A percentile compares a stretch with the other conserved stretches of the same genome.
phyloP scores from a whole-genome alignment of 2,797 vertebrate genomes.

The Philypnodon macrostomus region DNA sequence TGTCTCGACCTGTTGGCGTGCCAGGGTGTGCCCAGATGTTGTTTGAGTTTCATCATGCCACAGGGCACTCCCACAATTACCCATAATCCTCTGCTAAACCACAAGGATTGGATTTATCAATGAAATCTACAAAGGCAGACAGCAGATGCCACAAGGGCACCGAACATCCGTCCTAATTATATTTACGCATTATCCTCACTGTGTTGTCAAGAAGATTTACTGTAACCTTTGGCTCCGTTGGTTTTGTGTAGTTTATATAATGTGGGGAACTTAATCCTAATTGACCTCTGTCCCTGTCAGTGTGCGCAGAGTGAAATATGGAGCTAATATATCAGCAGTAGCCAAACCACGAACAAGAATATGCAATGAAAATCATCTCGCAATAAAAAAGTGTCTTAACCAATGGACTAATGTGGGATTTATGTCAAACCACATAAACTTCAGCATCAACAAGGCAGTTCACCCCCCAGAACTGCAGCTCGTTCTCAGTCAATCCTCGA shows the following conservation, averaged over 20 bases:
- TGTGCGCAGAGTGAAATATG: slow-evolving; percentile 24
- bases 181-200: slow-evolving; percentile 6
- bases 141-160: slow-evolving; percentile 31
- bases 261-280: slow-evolving; percentile 32
- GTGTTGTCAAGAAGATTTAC: slow-evolving; percentile 22
- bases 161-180: slow-evolving; percentile 15
- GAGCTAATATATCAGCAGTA: slow-evolving; percentile 27
- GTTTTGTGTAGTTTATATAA: slow-evolving; percentile 15
- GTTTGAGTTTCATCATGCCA: slow-evolving; percentile 38
- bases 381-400: no score
- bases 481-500: no score
- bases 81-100: slow-evolving; percentile 28
- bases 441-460: no score
- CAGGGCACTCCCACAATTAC: slow-evolving; percentile 7
- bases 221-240: slow-evolving; percentile 22
- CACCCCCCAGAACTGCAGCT: no score
- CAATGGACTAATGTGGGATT: no score
- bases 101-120: slow-evolving; percentile 23
- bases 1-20: slow-evolving; percentile 1
- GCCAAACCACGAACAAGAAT: neutral
- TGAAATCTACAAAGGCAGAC: slow-evolving; percentile 19
- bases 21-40: slow-evolving; percentile 48
- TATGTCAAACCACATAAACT: no score
- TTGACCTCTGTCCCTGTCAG: slow-evolving; percentile 32
- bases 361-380: no score